Conservation (phyloP, 2,113 vertebrate genomes). For the Rhinolophus sinicus region DNA sequence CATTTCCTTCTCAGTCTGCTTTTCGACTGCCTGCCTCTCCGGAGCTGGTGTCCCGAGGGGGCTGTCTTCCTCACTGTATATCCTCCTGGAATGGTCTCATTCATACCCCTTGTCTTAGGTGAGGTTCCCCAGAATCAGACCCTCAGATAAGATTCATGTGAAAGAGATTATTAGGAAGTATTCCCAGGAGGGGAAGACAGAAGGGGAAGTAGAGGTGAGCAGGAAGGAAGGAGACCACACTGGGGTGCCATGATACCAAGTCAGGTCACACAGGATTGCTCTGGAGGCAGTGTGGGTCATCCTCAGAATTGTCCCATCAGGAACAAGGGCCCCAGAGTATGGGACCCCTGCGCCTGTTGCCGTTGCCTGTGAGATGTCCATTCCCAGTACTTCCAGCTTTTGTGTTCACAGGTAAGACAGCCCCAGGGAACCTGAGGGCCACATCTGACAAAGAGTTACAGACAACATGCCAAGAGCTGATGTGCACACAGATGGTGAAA, state of each 20-base stretch:
- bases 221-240: not conserved
- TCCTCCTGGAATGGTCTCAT: not conserved
- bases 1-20: not conserved
- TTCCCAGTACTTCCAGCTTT: not conserved
- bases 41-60: not conserved
- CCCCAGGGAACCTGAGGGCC: not conserved
- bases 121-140: not conserved
- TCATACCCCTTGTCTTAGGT: not conserved
- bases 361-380: not conserved
- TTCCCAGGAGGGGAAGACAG: not conserved
- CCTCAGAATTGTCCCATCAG: not conserved
- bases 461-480: not conserved
- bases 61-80: not conserved
- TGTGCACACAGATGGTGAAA: not conserved
- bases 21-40: not conserved
- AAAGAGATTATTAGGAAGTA: not conserved
- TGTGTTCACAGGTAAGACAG: not conserved
- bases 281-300: not conserved
- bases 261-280: not conserved
- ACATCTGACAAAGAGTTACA: not conserved
- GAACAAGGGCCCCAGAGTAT: not conserved
- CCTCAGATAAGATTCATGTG: not conserved
- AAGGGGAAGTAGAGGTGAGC: not conserved
- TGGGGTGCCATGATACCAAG: not conserved
- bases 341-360: not conserved